phyloP scores from a whole-genome alignment of 2,888 invertebrate species.

The Drosophila melanosoma region DNA sequence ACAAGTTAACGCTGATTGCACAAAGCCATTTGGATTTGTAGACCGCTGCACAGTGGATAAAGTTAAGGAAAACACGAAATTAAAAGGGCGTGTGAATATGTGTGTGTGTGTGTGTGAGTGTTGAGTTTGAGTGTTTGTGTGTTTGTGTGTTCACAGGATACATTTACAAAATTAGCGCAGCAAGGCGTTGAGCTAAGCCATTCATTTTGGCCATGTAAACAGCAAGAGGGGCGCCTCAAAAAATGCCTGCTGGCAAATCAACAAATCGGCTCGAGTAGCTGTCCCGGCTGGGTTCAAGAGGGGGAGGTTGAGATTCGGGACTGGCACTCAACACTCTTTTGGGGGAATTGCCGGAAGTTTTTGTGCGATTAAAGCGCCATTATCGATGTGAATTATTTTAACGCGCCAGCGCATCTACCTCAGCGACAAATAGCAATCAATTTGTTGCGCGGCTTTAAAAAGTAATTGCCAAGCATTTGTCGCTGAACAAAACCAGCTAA shows the following conservation, averaged over 20 bases:
- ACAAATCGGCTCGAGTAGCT: constrained; percentile 44
- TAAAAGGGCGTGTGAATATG: constrained; percentile 43
- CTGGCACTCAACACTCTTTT: constrained; percentile 65
- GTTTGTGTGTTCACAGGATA: background rate
- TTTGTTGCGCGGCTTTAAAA: constrained; percentile 71
- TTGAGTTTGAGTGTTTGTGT: background rate
- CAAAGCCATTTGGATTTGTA: constrained; percentile 77
- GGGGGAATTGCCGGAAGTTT: constrained; percentile 78
- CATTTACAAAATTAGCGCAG: constrained; percentile 5
- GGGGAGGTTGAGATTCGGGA: background rate
- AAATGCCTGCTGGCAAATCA: constrained; percentile 66
- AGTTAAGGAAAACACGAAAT: constrained; percentile 72
- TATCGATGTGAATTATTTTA: constrained; percentile 79
- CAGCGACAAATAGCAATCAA: constrained; percentile 65
- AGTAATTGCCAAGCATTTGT: constrained; percentile 77
- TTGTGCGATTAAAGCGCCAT: constrained; percentile 74
- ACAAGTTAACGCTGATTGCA: constrained; percentile 81
- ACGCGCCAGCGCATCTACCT: constrained; percentile 36
- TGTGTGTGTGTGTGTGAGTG: constrained; percentile 12
- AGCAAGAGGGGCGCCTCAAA: constrained; percentile 32
- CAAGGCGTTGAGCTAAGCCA: constrained; percentile 23
- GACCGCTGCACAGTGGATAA: constrained; percentile 64
- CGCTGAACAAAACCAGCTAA: constrained; percentile 26
- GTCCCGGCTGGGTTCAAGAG: constrained; percentile 1
- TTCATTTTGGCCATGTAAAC: constrained; percentile 38